Evolutionary conservation across 1,140 invertebrate genomes (phyloP).

Genomic region (Dufourea novaeangliae): DNA sequence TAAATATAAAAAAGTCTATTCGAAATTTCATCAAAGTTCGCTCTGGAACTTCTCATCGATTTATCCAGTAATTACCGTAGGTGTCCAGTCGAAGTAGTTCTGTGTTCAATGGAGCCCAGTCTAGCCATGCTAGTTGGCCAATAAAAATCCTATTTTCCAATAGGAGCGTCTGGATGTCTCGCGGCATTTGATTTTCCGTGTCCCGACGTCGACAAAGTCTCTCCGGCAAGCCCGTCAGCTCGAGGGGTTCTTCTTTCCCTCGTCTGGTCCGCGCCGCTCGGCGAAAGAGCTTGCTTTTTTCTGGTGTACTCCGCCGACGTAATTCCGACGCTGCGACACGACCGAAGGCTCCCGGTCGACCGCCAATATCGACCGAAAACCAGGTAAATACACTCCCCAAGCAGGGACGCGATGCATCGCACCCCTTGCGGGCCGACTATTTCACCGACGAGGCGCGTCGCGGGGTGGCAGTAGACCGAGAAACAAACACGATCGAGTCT

Average conservation of each 20-base stretch:
- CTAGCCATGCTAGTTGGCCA: not conserved
- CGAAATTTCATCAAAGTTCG: too few relatives aligned
- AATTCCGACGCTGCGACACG: slow-evolving; percentile 53
- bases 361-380: slow-evolving; percentile 62
- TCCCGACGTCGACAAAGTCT: not conserved
- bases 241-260: not conserved
- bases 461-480: slow-evolving; percentile 42
- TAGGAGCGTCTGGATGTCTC: slow-evolving; percentile 12
- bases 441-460: slow-evolving; percentile 21
- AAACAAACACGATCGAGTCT: slow-evolving; percentile 48
- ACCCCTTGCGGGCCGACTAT: slow-evolving; percentile 34
- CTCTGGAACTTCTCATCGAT: too few relatives aligned
- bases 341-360: slow-evolving; percentile 12
- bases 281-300: slow-evolving; percentile 23
- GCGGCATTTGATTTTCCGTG: slow-evolving; percentile 29
- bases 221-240: not conserved
- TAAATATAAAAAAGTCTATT: too few relatives aligned
- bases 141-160: slow-evolving; percentile 33
- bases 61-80: slow-evolving; percentile 19
- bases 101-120: not conserved
- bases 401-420: slow-evolving; percentile 37
- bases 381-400: slow-evolving; percentile 55
- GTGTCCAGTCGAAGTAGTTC: not conserved
- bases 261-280: not conserved
- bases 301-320: slow-evolving; percentile 13